Base-by-base conservation (phyloP, 2,888 invertebrate genomes). In the Steromphala cineraria region DNA sequence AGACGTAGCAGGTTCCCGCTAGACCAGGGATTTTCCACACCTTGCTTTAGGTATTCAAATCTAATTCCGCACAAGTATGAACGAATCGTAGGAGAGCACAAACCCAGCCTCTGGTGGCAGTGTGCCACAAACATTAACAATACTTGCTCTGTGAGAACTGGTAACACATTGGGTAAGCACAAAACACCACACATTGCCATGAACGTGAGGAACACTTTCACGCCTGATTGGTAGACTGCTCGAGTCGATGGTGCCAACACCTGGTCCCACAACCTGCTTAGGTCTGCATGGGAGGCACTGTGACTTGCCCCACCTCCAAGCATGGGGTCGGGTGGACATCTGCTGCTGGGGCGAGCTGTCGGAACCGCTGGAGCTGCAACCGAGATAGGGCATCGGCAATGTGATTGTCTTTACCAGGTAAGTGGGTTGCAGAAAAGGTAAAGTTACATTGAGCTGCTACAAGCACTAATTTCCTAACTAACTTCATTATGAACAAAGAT, bases 331-430 rank as follows among this genome's bases (percentile, higher is more conserved):
- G 80, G 0, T n/a, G n/a, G 15, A 1, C 13, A 36, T 79, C 76
- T n/a, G 82, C 81, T 15, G 53, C 28, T 55, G 81, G 78, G 2
- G 71, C 80, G 53, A 82, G 71, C 19, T 40, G 8, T 8, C 81
- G 52, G 76, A 80, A 83, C 67, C 36, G 7, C 36, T 36, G 36
- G 36, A 36, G 2, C 82, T 81, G 81, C 8, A 71, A 80, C 74
- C 81, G 82, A 82, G 82, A 84, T 19, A 83, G 15, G 52, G 78
- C 36, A 52, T 83, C 80, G n/a, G 75, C 74, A 19, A 84, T 67
- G 21, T 8, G 13, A 67, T 84, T 84, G 0, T 40, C 17, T 5
- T 36, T 31, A 0, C 81, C 79, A 15, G 55, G 74, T 31, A 84
- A 55, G 62, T 84, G 80, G 19, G 15, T 21, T 40, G 81, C 80